Conservation (phyloP, 2,888 invertebrate genomes). For the Gastrophysa polygoni region DNA sequence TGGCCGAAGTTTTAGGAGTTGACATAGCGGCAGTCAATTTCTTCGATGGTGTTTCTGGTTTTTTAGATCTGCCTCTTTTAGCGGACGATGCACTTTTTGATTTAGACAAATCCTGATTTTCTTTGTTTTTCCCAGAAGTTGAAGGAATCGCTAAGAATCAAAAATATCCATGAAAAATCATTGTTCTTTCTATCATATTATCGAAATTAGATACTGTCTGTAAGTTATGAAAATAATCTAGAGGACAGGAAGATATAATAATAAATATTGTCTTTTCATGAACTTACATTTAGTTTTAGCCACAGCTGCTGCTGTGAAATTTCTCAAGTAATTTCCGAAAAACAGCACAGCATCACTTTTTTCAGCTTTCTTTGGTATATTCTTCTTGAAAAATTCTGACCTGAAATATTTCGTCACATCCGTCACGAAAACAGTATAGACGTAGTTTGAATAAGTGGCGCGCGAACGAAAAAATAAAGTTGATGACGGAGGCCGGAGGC, state of each 20-base stretch:
- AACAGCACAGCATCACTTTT: constrained; percentile 23
- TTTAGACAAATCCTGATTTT: background rate
- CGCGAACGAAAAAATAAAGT: too few species aligned
- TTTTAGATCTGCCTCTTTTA: background rate
- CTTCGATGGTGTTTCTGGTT: background rate
- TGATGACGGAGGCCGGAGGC: too few species aligned
- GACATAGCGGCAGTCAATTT: background rate
- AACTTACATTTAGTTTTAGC: constrained; percentile 1
- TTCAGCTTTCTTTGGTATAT: constrained; percentile 12
- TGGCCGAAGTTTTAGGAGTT: background rate
- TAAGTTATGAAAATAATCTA: too few species aligned
- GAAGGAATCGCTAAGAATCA: background rate
- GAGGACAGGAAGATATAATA: too few species aligned
- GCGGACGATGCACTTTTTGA: background rate
- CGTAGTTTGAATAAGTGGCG: too few species aligned
- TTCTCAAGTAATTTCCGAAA: constrained; percentile 17
- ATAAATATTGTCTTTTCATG: background rate
- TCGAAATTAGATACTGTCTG: too few species aligned
- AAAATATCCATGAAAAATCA: background rate
- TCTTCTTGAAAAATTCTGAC: constrained; percentile 15
- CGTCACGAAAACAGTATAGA: too few species aligned
- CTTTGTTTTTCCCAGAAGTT: background rate
- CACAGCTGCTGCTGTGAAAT: background rate
- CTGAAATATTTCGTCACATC: constrained; percentile 12
- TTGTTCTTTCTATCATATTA: background rate